Evolutionary conservation across 2,888 invertebrate species (phyloP), one percentile per base, ranked within the genome.

Genomic region (Strigamia crassipes): DNA sequence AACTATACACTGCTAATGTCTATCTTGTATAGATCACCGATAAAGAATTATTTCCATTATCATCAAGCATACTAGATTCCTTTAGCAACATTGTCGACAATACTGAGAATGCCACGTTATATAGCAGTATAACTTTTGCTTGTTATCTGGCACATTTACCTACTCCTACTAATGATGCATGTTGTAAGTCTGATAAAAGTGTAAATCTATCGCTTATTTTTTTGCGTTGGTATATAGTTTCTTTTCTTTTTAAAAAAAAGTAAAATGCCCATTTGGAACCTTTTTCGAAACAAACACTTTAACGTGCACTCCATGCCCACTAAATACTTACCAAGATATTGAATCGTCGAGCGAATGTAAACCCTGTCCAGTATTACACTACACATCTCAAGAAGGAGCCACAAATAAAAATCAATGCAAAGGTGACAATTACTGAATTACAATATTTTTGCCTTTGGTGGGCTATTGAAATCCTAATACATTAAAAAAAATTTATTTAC

Each of bases 201-300:
- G 34, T 34, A n/a, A n/a, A n/a, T n/a, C n/a, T n/a, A n/a, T n/a
- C n/a, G n/a, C n/a, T 21, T 61, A 46, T 13, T 15, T 46, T 13
- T 86, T 86, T 15, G 1, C 13, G 18, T 15, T 46, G 15, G 15
- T 8, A 3, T 51, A 15, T n/a, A 2, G 4, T n/a, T n/a, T n/a
- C 1, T 51, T n/a, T n/a, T n/a, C n/a, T n/a, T 51, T 51, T 51
- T 18, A n/a, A 13, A 13, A 13, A 13, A 66, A 85, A 91, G 92
- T 92, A 5, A 90, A 90, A 86, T 93, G 93, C 86, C 91, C 92
- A 3, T 87, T 89, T 83, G 93, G 92, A n/a, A 91, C 92, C 0
- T 92, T 90, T 86, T 91, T 91, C 86, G 90, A 92, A 86, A 86
- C 87, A 5, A 66, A 6, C 66, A 10, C 23, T 12, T 88, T 89